Evolutionary conservation across 2,113 vertebrate species (phyloP), one percentile per base, ranked within the genome.

Genomic region (Lota lota): DNA sequence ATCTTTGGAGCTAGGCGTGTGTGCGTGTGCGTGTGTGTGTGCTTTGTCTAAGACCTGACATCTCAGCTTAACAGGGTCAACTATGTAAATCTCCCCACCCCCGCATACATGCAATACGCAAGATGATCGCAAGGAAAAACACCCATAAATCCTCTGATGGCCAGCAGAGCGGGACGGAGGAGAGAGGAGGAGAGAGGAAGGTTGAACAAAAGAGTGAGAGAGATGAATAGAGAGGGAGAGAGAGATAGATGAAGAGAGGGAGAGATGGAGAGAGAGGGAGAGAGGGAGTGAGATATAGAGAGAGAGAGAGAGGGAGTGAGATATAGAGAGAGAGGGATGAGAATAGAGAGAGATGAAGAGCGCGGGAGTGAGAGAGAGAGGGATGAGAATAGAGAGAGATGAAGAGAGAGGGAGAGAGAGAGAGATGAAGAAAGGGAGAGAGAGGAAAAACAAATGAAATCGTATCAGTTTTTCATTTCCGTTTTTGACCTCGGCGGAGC

Each of bases 401-500:
- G 28, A 33, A 33, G 2, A 4, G 28, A 33, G 28, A 4, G 28
- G 28, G 28, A 33, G 28, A 33, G 28, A 33, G 28, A 33, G 2
- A 4, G 2, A 2, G 1, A 33, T 33, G 24, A 28, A 33, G 28
- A 0, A 6, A 33, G 28, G 19, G 21, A 20, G 7, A 14, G 2
- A 20, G 7, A 22, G 4, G 11, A n/a, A 33, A 19, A n/a, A 63
- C 47, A 62, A 50, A 58, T 22, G 64, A 78, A 72, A 73, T 84
- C 87, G 78, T 80, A 60, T 73, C n/a, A 92, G 82, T 90, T 87
- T 90, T 91, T 88, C 75, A 92, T 94, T 93, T 92, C 82, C 84
- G 91, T 90, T 92, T 85, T 33, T 33, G 7, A 33, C 28, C 28
- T 33, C 28, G 28, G 28, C 4, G 28, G 28, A 33, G 28, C 28